Evolutionary conservation across 2,888 invertebrate genomes (phyloP).

Genomic region (Chironomus tentans): DNA sequence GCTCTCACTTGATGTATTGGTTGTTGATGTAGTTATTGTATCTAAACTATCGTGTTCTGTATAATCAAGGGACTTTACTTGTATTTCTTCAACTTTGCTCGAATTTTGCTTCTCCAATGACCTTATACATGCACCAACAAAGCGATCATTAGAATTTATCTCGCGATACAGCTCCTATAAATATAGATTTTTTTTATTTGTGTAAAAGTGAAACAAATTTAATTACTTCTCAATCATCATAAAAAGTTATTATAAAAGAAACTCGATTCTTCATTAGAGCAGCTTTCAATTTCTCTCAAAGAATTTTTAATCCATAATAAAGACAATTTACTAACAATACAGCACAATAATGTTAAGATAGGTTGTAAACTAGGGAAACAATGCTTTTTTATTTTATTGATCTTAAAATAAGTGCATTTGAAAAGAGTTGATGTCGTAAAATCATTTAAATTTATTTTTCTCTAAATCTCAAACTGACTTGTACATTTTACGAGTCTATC

Average conservation of each 20-base stretch:
- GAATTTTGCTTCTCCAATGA: slow-evolving; percentile 45
- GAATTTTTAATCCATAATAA: slow-evolving; percentile 33
- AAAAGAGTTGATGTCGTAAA: not conserved
- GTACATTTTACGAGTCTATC: not conserved
- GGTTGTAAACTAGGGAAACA: not conserved
- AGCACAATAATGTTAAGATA: no score
- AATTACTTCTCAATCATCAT: slow-evolving; percentile 19
- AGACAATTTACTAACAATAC: no score
- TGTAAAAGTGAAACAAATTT: slow-evolving; percentile 31
- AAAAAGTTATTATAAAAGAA: not conserved
- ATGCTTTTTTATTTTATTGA: slow-evolving; percentile 7
- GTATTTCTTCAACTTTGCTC: slow-evolving; percentile 29
- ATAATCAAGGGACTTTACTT: slow-evolving; percentile 34
- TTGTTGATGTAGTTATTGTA: slow-evolving; percentile 27
- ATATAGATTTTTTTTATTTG: no score
- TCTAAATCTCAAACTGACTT: not conserved
- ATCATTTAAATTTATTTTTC: not conserved
- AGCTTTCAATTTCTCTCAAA: slow-evolving; percentile 38
- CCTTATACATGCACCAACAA: slow-evolving; percentile 72
- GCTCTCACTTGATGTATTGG: slow-evolving; percentile 33
- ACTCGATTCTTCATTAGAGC: slow-evolving; percentile 3
- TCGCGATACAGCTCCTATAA: slow-evolving; percentile 84
- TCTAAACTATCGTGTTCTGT: slow-evolving; percentile 26
- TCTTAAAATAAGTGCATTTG: slow-evolving; percentile 2
- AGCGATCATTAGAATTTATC: slow-evolving; percentile 84